phyloP scores from a whole-genome alignment of 2,113 vertebrate species.

The Circaetus cinerascens region DNA sequence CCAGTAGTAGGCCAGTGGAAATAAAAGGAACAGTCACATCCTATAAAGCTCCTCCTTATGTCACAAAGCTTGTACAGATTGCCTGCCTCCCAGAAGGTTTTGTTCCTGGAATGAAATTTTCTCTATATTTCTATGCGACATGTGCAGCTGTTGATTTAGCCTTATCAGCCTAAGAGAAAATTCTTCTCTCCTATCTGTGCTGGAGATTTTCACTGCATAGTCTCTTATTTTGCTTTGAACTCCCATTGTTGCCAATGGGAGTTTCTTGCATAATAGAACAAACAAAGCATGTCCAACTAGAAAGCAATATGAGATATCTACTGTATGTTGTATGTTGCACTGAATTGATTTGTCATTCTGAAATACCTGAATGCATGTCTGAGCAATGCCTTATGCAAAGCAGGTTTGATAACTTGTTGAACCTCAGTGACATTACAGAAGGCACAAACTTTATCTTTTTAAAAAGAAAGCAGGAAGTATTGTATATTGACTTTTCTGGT shows the following conservation, averaged over 20 bases:
- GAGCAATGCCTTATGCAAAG: not conserved
- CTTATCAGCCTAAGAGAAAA: not conserved
- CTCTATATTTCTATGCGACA: not conserved
- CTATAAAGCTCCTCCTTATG: not conserved
- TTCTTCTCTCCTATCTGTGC: not conserved
- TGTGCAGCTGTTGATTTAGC: not conserved
- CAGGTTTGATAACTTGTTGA: not conserved
- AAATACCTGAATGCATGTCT: not conserved
- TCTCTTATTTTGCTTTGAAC: not conserved
- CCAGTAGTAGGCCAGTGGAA: not conserved
- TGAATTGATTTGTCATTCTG: not conserved
- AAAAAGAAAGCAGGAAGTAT: not conserved
- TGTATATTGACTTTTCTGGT: not conserved
- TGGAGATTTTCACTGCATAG: not conserved
- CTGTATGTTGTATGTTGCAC: not conserved
- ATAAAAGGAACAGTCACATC: not conserved
- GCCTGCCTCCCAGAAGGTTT: not conserved
- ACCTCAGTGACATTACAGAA: not conserved
- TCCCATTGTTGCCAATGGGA: fast-evolving
- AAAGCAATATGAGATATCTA: not conserved
- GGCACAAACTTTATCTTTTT: not conserved
- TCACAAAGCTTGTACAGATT: not conserved
- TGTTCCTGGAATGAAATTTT: not conserved
- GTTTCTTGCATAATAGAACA: not conserved
- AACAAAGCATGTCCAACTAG: not conserved